Evolutionary conservation across 2,888 invertebrate species (phyloP).

Genomic region (Pedicia rivosa): DNA sequence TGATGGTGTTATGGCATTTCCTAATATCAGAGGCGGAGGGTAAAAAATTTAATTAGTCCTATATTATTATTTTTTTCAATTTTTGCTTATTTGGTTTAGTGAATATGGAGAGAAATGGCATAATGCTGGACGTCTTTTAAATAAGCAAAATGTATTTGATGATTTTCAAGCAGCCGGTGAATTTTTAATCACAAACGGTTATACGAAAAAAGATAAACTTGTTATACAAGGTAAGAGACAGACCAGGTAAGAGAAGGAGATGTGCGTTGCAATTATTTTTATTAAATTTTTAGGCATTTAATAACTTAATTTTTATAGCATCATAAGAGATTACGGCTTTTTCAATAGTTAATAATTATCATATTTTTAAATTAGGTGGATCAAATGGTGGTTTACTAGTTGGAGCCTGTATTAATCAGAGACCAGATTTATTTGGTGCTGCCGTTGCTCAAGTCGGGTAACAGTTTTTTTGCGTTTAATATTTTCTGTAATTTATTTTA

Average conservation of each 20-base stretch:
- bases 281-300: too few species aligned
- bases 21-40: constrained; percentile 93
- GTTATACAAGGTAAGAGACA: constrained; percentile 51
- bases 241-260: too few species aligned
- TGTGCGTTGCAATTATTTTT: too few species aligned
- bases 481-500: not conserved
- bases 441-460: constrained; percentile 91
- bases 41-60: not conserved
- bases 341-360: too few species aligned
- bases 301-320: too few species aligned
- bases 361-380: too few species aligned
- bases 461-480: constrained; percentile 17
- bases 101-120: constrained; percentile 99
- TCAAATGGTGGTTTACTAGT: constrained; percentile 97
- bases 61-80: too few species aligned
- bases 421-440: constrained; percentile 86
- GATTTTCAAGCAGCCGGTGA: constrained; percentile 90
- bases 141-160: constrained; percentile 95
- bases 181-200: constrained; percentile 65
- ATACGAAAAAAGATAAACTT: constrained; percentile 57
- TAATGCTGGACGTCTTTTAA: constrained; percentile 72
- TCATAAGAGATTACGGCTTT: too few species aligned
- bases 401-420: constrained; percentile 86
- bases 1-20: constrained; percentile 74
- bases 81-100: constrained; percentile 30